Evolutionary conservation across 2,797 vertebrate species (phyloP).

Genomic region (Lagorchestes hirsutus): DNA sequence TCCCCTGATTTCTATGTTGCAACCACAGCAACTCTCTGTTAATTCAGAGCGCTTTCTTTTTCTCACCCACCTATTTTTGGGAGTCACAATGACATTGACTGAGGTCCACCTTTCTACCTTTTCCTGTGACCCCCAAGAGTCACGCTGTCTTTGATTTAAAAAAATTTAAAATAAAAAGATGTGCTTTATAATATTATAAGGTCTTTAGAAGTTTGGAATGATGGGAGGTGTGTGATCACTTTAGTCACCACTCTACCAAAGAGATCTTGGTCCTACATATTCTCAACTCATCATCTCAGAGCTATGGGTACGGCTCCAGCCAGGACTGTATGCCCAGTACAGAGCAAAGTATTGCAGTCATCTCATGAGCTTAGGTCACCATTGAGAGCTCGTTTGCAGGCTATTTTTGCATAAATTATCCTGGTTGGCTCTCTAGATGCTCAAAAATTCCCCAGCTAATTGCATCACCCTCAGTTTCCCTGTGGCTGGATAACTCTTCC

Average conservation of each 20-base stretch:
- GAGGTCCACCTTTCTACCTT: neutral
- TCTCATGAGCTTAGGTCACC: neutral
- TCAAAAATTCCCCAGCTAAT: neutral
- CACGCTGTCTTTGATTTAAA: neutral
- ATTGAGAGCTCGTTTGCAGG: neutral
- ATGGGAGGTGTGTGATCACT: neutral
- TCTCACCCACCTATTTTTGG: neutral
- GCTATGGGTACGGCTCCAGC: neutral
- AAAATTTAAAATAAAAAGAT: neutral
- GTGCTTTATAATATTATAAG: neutral
- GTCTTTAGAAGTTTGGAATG: neutral
- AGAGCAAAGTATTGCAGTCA: neutral
- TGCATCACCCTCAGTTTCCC: neutral
- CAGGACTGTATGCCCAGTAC: neutral
- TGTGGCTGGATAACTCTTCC: neutral
- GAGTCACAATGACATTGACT: neutral
- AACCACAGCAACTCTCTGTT: neutral
- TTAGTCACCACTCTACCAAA: neutral
- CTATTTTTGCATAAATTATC: neutral
- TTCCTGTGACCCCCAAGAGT: neutral
- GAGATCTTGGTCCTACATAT: neutral
- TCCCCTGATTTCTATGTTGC: neutral
- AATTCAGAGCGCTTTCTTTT: neutral
- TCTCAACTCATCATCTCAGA: neutral
- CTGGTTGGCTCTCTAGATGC: neutral